phyloP scores from a whole-genome alignment of 2,888 invertebrate species.

The Tholera decimalis region DNA sequence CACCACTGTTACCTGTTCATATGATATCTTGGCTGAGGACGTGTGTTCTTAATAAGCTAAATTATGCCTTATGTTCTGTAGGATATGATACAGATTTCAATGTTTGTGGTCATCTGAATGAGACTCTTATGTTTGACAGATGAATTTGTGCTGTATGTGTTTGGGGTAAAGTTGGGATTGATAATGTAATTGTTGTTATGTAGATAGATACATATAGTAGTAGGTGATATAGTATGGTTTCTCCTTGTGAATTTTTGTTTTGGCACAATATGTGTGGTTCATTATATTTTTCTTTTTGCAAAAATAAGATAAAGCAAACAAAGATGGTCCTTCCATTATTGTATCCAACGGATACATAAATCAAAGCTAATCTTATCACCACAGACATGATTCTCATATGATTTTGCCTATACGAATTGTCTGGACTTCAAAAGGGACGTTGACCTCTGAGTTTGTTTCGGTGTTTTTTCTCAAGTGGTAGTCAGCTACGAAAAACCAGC shows the following conservation, averaged over 20 bases:
- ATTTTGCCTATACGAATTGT: too few relatives aligned
- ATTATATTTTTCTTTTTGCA: background rate
- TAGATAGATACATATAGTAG: background rate
- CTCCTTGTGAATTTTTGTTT: background rate
- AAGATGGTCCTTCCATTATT: constrained; percentile 11
- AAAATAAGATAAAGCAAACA: background rate
- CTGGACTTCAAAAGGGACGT: too few relatives aligned
- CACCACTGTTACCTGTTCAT: constrained; percentile 52
- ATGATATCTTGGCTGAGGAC: constrained; percentile 45
- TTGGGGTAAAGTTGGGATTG: background rate
- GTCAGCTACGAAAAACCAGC: too few relatives aligned
- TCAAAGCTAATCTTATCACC: too few relatives aligned
- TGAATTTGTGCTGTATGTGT: background rate
- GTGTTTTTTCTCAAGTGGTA: too few relatives aligned
- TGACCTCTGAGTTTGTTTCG: too few relatives aligned
- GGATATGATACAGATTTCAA: constrained; percentile 14
- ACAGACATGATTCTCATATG: too few relatives aligned
- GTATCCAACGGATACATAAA: too few relatives aligned
- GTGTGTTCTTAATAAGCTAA: background rate
- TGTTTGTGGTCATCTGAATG: background rate
- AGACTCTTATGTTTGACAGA: background rate
- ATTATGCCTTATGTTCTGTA: background rate
- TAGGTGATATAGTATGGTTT: background rate
- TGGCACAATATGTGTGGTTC: background rate
- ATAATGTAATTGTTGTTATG: too few relatives aligned